Percentiles rank a stretch among this genome's conserved stretches.
phyloP scores from a whole-genome alignment of 2,797 vertebrate species.

The Malacoctenus gilli region DNA sequence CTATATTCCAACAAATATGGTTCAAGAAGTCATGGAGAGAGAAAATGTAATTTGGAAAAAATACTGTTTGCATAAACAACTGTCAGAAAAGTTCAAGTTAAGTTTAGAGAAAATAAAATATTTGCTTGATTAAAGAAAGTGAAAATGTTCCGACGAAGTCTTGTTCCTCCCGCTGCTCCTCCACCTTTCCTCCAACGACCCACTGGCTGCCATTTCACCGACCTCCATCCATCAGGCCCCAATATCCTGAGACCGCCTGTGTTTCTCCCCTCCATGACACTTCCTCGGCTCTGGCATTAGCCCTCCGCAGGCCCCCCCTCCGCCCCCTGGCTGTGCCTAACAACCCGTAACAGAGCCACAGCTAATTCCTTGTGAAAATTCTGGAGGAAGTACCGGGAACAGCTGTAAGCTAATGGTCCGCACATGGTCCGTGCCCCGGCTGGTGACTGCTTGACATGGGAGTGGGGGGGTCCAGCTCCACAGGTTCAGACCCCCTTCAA shows the following conservation, averaged over 20 bases:
- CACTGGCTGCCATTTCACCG: constrained; percentile 38
- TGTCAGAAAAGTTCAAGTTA: too few relatives aligned
- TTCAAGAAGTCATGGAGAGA: too few relatives aligned
- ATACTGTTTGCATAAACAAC: too few relatives aligned
- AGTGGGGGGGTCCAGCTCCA: too few relatives aligned
- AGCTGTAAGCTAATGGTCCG: constrained; percentile 71
- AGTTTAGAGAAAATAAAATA: too few relatives aligned
- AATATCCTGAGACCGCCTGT: constrained; percentile 47
- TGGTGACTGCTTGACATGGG: constrained; percentile 61
- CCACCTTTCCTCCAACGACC: constrained; percentile 53
- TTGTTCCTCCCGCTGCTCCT: too few relatives aligned
- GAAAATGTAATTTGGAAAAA: too few relatives aligned
- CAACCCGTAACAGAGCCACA: constrained; percentile 57
- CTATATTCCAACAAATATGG: too few relatives aligned
- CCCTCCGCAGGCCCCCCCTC: constrained; percentile 18
- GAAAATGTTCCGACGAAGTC: too few relatives aligned
- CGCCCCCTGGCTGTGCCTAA: constrained; percentile 43
- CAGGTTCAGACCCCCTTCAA: constrained; percentile 45
- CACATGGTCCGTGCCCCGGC: constrained; percentile 66
- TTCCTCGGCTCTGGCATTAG: constrained; percentile 53
- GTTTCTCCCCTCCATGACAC: constrained; percentile 51
- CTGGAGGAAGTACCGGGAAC: constrained; percentile 65
- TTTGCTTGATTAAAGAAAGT: too few relatives aligned
- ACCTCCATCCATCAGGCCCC: constrained; percentile 54
- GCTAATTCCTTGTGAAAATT: constrained; percentile 75